Evolutionary conservation across 2,888 invertebrate genomes (phyloP), one percentile per base, ranked within the genome.

Genomic region (Andrena praecox): DNA sequence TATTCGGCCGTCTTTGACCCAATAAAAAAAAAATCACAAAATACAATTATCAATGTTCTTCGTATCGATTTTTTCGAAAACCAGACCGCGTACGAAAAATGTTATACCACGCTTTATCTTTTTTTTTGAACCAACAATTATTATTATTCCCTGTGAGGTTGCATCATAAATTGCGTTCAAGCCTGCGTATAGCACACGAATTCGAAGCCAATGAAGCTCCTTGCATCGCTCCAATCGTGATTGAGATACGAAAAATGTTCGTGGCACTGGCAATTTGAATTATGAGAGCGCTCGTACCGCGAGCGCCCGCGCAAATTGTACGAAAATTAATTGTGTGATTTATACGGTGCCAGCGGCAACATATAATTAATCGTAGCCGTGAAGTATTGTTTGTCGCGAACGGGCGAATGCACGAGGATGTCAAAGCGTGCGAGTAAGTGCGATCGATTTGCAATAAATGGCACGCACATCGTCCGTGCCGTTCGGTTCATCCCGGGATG

Each of bases 371-470:
- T 93, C 90, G 90, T 85, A 88, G 88, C 89, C 87, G 87, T 89
- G 87, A 87, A 86, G 89, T 89, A 90, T 91, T 91, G 90, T 91
- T 90, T 86, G 87, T 87, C 86, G 82, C 80, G 77, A 72, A 79
- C 82, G 84, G 77, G 80, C 63, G 68, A 80, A 62, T 77, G 76
- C 73, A 59, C 80, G 78, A 79, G 82, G 72, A 85, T 84, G 86
- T 86, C 85, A 82, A 85, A 86, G 86, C 71, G 87, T 70, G 59
- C 84, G 87, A 80, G 86, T 85, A 84, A 84, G 88, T 83, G 80
- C 90, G 87, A 92, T 93, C 92, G 92, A 92, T 93, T 91, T 81
- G 87, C 91, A 89, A 92, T 92, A 92, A 92, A 93, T 91, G 89
- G 85, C 84, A 88, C 90, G 87, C 80, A 85, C 74, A 50, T 67